Evolutionary conservation across 2,113 vertebrate genomes (phyloP).

Genomic region (Uria aalge): DNA sequence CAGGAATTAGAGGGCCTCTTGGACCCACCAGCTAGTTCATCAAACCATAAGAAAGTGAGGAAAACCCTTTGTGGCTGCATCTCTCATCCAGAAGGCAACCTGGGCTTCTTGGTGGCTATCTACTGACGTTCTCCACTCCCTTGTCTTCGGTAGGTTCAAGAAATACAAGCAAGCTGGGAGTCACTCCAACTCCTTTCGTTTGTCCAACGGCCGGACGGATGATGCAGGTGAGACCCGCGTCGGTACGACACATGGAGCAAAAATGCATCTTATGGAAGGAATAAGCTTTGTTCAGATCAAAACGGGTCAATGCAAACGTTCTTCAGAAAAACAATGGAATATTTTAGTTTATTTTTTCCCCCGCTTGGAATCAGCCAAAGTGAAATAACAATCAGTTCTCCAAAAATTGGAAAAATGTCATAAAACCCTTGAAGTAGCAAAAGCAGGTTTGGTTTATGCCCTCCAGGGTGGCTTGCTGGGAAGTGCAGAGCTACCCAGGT

Average conservation of each 20-base stretch:
- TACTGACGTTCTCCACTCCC: background rate
- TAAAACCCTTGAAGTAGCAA: background rate
- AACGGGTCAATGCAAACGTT: rapidly evolving
- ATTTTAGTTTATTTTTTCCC: background rate
- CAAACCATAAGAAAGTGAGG: background rate
- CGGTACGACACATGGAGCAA: rapidly evolving
- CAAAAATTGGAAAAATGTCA: background rate
- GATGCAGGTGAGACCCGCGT: constrained; percentile 82
- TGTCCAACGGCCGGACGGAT: constrained; percentile 91
- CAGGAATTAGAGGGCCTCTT: background rate
- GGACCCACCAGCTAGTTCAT: background rate
- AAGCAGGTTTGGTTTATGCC: background rate
- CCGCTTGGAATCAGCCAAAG: background rate
- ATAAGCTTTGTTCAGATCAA: background rate
- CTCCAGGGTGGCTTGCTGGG: background rate
- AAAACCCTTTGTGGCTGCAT: background rate
- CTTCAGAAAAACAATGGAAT: background rate
- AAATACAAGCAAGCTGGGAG: constrained; percentile 98
- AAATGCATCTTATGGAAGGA: background rate
- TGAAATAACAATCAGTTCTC: background rate
- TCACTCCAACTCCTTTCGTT: constrained; percentile 95
- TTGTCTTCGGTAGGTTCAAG: constrained; percentile 86
- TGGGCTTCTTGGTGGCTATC: background rate
- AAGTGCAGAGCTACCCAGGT: background rate
- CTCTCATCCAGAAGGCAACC: background rate